phyloP scores from a whole-genome alignment of 2,113 vertebrate species.

The Leiothrix lutea region DNA sequence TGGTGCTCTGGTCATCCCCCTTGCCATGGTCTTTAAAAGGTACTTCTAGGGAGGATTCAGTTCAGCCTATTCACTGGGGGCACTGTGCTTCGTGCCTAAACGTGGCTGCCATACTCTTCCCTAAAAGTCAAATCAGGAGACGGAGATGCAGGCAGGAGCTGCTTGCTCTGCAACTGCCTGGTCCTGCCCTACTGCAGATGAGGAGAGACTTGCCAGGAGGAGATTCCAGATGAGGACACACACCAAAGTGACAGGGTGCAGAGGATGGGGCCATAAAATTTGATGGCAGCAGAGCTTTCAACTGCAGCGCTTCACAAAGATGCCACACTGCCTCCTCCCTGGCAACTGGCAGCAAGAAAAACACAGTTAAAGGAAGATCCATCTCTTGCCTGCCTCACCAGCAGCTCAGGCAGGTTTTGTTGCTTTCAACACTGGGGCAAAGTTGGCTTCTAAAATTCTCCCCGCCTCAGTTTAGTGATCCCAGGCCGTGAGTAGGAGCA shows the following conservation, averaged over 20 bases:
- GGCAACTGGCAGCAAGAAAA: constrained; percentile 5
- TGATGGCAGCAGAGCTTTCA: background rate
- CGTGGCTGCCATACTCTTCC: background rate
- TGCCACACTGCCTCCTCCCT: background rate
- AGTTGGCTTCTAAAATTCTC: background rate
- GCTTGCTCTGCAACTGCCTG: background rate
- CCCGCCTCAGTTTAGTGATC: background rate
- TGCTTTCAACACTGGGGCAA: background rate
- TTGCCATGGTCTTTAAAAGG: background rate
- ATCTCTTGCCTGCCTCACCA: background rate
- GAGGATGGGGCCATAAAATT: background rate
- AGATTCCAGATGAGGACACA: background rate
- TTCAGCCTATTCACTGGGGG: background rate
- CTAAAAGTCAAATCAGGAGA: background rate
- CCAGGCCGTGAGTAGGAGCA: constrained; percentile 17
- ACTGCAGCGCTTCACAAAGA: background rate
- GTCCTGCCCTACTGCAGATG: background rate
- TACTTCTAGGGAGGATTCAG: background rate
- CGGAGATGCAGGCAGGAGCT: background rate
- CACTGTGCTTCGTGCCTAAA: background rate
- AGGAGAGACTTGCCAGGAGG: background rate
- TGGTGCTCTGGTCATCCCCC: background rate
- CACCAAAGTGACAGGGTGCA: background rate
- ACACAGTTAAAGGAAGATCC: background rate
- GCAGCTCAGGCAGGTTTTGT: background rate